Base-by-base conservation (phyloP, 2,797 vertebrate species). In the Spinus pinus region DNA sequence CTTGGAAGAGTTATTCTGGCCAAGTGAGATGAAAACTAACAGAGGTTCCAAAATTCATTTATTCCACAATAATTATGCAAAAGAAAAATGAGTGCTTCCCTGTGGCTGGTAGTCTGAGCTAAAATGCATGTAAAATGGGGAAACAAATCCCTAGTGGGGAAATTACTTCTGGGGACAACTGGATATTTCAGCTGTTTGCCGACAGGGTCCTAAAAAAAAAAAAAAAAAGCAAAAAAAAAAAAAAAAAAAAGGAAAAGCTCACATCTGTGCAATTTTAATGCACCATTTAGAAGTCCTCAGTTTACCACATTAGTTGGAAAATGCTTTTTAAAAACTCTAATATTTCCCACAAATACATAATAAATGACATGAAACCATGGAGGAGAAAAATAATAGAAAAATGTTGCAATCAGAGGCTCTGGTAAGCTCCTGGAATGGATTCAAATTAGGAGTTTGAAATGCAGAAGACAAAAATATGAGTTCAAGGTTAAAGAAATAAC, bases 401-500 rank as follows among this genome's bases (percentile, higher is more conserved):
- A 50, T 65, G 7, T 83, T 91, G 61, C 53, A 79, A 49, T 66
- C n/a, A 53, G 64, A 81, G 61, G 53, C 25, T 85, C 53, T 86
- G 25, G 39, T 61, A 86, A 89, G 28, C 23, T 93, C 54, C 58
- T 74, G 66, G 65, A 90, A 91, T 17, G 14, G 53, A 91, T 85
- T 90, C 42, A 86, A 72, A 94, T 94, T 71, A 88, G 47, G 42
- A 82, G 35, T 71, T 14, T 91, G 73, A 91, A 86, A 88, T 57
- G 39, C 41, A 54, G 61, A 88, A 90, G 35, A 65, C 42, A 89
- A 93, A 95, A 86, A 88, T 86, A 67, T 33, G 57, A 87, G 41
- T 91, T 91, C 89, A 96, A 95, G 94, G 93, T 94, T 94, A 95
- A 84, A 94, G 80, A 90, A 90, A 83, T 78, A 91, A 74, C 53